A percentile compares a stretch with the other conserved stretches of the same genome.
Conservation (phyloP, 2,888 invertebrate genomes). For the Gandaritis pyraliata region DNA sequence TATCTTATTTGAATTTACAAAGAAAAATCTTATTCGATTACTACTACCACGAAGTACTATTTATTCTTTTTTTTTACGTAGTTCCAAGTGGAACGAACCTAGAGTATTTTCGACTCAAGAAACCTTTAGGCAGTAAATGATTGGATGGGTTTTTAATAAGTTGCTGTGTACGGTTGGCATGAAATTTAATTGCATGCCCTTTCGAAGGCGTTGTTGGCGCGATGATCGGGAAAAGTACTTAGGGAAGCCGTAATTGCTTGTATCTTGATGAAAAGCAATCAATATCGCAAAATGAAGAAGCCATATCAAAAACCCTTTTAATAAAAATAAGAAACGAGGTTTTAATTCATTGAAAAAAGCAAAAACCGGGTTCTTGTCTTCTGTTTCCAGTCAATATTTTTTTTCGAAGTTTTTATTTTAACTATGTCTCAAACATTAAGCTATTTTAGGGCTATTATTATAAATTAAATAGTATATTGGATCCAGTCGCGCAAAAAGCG, state of each 20-base stretch:
- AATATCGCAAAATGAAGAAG: constrained; percentile 25
- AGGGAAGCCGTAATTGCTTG: constrained; percentile 45
- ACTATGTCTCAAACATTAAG: too few relatives aligned
- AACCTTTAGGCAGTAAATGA: constrained; percentile 56
- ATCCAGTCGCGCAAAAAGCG: not conserved
- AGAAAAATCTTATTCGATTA: constrained; percentile 20
- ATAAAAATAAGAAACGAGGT: not conserved
- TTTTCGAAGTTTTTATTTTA: not conserved
- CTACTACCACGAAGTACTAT: not conserved
- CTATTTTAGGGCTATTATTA: too few relatives aligned
- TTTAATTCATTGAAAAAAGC: not conserved
- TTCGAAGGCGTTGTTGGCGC: constrained; percentile 42
- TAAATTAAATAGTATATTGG: too few relatives aligned
- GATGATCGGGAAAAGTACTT: constrained; percentile 36
- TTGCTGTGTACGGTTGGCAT: constrained; percentile 50
- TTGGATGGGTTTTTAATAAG: constrained; percentile 65
- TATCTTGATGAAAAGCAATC: constrained; percentile 37
- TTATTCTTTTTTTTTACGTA: not conserved
- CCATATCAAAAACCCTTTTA: not conserved
- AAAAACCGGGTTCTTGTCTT: not conserved
- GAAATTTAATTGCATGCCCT: constrained; percentile 57
- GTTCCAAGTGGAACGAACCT: constrained; percentile 48
- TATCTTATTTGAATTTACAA: not conserved
- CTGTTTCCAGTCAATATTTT: not conserved
- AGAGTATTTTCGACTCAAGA: constrained; percentile 41